Evolutionary conservation across 2,113 vertebrate genomes (phyloP).

Genomic region (Bombycilla garrulus): DNA sequence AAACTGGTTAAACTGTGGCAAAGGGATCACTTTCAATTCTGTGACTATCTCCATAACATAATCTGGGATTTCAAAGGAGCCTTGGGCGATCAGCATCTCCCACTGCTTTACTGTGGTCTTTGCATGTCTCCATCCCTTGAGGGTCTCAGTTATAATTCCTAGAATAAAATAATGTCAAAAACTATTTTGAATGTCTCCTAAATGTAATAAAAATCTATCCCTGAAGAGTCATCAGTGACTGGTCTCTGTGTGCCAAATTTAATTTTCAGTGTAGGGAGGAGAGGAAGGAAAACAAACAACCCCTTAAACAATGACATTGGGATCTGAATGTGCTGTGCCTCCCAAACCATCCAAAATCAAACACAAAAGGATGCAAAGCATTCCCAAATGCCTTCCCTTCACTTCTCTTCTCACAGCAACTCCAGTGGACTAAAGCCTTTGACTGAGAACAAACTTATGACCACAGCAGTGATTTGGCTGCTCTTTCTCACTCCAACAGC

Average conservation of each 20-base stretch:
- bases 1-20: slow-evolving; percentile 47
- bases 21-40: slow-evolving; percentile 51
- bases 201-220: slow-evolving; percentile 58
- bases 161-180: slow-evolving; percentile 55
- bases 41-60: slow-evolving; percentile 42
- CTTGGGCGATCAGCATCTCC: slow-evolving; percentile 34
- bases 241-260: not conserved
- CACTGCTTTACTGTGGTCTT: slow-evolving; percentile 21
- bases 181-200: slow-evolving; percentile 45
- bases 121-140: slow-evolving; percentile 2
- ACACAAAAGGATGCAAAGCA: slow-evolving; percentile 13
- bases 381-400: slow-evolving; percentile 24
- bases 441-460: not conserved
- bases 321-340: slow-evolving; percentile 27
- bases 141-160: slow-evolving; percentile 43
- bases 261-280: slow-evolving; percentile 24
- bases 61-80: slow-evolving; percentile 52
- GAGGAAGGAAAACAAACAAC: slow-evolving; percentile 46
- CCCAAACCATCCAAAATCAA: not conserved
- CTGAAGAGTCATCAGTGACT: slow-evolving; percentile 45
- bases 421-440: not conserved
- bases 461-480: not conserved
- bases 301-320: slow-evolving; percentile 24
- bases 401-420: not conserved
- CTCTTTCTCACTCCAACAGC: not conserved